A percentile compares a stretch with the other conserved stretches of the same genome.
These are phyloP conservation scores for Hypothenemus hampei DNA, from an alignment of 1,140 invertebrate genomes.

Conservation along the genomic window DNA sequence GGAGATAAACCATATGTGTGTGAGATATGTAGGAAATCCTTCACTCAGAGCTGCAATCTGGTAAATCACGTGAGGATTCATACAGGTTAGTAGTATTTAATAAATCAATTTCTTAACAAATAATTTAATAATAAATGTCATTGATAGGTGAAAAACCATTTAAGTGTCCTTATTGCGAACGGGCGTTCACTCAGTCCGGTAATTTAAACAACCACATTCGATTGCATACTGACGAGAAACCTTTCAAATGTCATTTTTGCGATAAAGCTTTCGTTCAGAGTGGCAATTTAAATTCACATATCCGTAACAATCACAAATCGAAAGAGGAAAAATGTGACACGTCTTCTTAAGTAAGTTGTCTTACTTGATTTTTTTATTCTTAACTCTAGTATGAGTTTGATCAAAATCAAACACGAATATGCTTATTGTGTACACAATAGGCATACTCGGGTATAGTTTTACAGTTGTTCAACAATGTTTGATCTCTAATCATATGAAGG, in stretches of 20 bases:
- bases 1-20: constrained; percentile 55
- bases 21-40: constrained; percentile 48
- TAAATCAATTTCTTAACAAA: no score
- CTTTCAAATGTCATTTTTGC: constrained; percentile 45
- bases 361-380: no score
- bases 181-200: constrained; percentile 49
- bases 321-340: no score
- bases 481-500: no score
- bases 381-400: no score
- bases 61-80: constrained; percentile 56
- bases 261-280: constrained; percentile 48
- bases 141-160: constrained; percentile 43
- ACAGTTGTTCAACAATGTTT: no score
- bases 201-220: constrained; percentile 51
- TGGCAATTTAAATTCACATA: constrained; percentile 50
- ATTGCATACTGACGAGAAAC: constrained; percentile 54
- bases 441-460: no score
- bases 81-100: constrained; percentile 30
- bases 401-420: no score
- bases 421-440: no score
- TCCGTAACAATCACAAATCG: constrained; percentile 37
- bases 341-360: no score
- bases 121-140: neutral
- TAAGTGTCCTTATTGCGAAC: constrained; percentile 43
- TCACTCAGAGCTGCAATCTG: constrained; percentile 54